Conservation (phyloP, 2,888 invertebrate species). For the Amiota mariae region DNA sequence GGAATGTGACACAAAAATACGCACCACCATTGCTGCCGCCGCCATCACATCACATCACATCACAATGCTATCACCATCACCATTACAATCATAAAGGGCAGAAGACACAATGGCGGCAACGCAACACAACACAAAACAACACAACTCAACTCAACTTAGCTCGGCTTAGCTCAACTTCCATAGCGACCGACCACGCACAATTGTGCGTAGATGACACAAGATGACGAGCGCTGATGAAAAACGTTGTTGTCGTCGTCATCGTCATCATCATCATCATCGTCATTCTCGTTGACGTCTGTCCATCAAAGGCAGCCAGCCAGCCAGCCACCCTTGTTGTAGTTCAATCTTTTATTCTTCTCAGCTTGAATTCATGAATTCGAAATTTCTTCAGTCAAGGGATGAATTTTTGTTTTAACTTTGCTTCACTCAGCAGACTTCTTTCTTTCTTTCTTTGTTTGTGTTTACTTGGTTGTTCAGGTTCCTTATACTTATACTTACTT, state of each 20-base stretch:
- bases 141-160: conserved; percentile 10
- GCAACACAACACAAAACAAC: conserved; percentile 23
- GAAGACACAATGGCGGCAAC: conserved; percentile 57
- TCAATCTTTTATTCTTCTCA: neutral
- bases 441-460: conserved; percentile 15
- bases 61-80: conserved; percentile 47
- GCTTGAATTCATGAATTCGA: conserved; percentile 41
- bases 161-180: neutral
- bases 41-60: conserved; percentile 44
- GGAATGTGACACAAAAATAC: conserved; percentile 74
- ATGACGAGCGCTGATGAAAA: conserved; percentile 70
- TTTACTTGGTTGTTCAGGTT: conserved; percentile 8
- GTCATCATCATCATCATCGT: neutral
- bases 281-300: conserved; percentile 63
- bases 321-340: conserved; percentile 61
- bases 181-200: conserved; percentile 41
- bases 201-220: conserved; percentile 64
- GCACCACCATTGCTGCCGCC: conserved; percentile 58
- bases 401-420: conserved; percentile 55
- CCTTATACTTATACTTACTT: conserved; percentile 43
- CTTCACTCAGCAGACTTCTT: conserved; percentile 49
- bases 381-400: conserved; percentile 52
- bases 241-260: conserved; percentile 45
- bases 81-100: conserved; percentile 45
- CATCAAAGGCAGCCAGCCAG: conserved; percentile 52